Evolutionary conservation across 2,113 vertebrate species (phyloP), one percentile per base, ranked within the genome.

Genomic region (Elachura formosa): DNA sequence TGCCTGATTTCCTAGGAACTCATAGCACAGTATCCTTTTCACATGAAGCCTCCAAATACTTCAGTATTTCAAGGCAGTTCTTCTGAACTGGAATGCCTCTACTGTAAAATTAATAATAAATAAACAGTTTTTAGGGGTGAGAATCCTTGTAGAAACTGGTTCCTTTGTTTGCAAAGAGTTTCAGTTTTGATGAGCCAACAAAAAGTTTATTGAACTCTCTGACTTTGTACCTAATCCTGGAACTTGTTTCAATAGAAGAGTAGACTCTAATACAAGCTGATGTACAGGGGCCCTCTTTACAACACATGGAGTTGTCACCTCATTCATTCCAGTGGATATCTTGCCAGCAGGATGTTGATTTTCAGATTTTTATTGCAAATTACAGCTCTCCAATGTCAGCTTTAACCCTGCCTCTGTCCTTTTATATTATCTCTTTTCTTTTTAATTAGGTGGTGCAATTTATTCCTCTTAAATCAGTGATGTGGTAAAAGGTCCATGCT

Each of bases 401-500:
- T 61, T 93, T 96, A 91, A 84, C 62, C 49, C 78, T 80, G 34
- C 21, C 59, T 93, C 89, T 84, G 63, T 73, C 92, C 73, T 93
- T 80, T 78, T 36, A 24, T 85, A 33, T 89, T 91, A 82, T 77
- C 55, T 64, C 52, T 73, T 41, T 69, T 77, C 52, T 90, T 85
- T 73, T 81, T 96, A 97, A 95, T 94, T 87, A 93, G 48, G 77
- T 93, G 69, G 67, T 19, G 14, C 52, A 77, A 91, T 85, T 90
- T 92, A 89, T 94, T 81, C 31, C 61, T 68, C 51, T 69, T 95
- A 77, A 90, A 55, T 83, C 62, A 46, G 24, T 71, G 62, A 52
- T 64, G 25, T 26, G 25, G 59, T 83, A 86, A 95, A 91, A 94
- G 67, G 25, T 45, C 52, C 29, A 9, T 45, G 10, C 16, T 68